Evolutionary conservation across 2,113 vertebrate species (phyloP), one percentile per base, ranked within the genome.

Genomic region (Psammodynastes pulverulentus): DNA sequence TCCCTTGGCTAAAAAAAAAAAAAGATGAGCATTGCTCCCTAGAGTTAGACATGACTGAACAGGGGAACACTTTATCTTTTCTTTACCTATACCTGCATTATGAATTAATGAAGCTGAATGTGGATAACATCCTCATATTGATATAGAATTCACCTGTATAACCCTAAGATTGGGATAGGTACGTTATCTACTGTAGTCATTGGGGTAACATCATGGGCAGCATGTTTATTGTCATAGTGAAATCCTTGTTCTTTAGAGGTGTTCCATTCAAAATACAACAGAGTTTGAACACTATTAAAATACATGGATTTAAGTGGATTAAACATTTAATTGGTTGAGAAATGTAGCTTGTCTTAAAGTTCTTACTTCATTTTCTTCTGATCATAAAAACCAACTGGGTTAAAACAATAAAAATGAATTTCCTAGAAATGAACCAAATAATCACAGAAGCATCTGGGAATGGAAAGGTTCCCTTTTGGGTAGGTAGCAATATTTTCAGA

Each of bases 361-460:
- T 88, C 5, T 13, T 26, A 21, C 21, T 86, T 87, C 87, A 52
- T 43, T 13, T 79, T 88, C 56, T 79, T 15, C 10, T 48, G 46
- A 89, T 48, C 10, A 48, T 46, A 54, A 89, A 72, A n/a, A 9
- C 21, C 12, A 4, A 6, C 26, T 56, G 12, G 12, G 1, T 21
- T 85, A 58, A 88, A 84, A 89, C 56, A 89, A 84, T 89, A 29
- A 89, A 91, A 91, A n/a, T 5, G 4, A 29, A 34, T 72, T 39
- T 58, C n/a, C 19, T 21, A n/a, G 3, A 45, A 45, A 51, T n/a
- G 23, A 24, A 39, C 23, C 85, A 88, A 88, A 62, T 89, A 85
- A 89, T 85, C 79, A 23, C 45, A 89, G 58, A 89, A 86, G n/a
- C 79, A 92, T 92, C 53, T 92, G 79, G 13, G 85, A 34, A 86